These are phyloP conservation scores for Alectoris magna DNA, from an alignment of 2,797 vertebrate species.

Conservation along the genomic window DNA sequence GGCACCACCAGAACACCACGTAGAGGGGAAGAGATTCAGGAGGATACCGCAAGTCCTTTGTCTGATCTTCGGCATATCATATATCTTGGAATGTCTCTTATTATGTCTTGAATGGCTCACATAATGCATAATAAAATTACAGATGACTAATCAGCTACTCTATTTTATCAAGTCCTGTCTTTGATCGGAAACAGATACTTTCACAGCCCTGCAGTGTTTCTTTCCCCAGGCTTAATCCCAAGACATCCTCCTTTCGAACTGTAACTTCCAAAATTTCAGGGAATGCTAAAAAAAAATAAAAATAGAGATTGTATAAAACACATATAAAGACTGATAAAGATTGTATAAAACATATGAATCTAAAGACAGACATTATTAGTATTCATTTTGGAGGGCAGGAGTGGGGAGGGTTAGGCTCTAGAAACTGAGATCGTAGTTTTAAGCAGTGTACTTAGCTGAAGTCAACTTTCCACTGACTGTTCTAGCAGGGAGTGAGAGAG, in stretches of 20 bases:
- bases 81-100: conserved; percentile 19
- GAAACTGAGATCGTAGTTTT: neutral
- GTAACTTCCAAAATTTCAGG: neutral
- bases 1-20: conserved; percentile 2
- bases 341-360: neutral
- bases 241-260: neutral
- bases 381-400: neutral
- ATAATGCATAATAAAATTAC: neutral
- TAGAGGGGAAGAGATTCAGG: neutral
- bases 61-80: neutral
- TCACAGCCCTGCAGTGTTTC: neutral
- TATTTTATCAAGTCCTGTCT: neutral
- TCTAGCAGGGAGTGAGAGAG: neutral
- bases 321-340: no score
- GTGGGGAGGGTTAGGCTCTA: neutral
- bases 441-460: neutral
- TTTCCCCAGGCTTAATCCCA: neutral
- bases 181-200: neutral
- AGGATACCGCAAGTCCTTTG: conserved; percentile 12
- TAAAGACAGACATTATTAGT: neutral
- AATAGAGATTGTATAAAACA: neutral
- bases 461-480: neutral
- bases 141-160: neutral
- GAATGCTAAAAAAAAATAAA: neutral
- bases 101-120: conserved; percentile 7